Base-by-base conservation (phyloP, 2,888 invertebrate species). In the Amiota minor region DNA sequence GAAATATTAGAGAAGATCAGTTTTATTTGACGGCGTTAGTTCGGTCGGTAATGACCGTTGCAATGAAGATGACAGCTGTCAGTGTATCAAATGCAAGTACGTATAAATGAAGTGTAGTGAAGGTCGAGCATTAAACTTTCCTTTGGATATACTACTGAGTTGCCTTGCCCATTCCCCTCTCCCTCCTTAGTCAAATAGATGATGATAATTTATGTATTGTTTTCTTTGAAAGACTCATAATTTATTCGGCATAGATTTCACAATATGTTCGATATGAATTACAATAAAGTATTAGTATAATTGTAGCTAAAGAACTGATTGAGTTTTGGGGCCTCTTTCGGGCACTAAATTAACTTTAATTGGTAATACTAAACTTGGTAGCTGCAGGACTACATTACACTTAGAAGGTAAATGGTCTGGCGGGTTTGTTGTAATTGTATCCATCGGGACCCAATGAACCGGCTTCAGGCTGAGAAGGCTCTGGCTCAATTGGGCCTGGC, bases 381-480 rank as follows among this genome's bases (percentile, higher is more conserved):
- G 61, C 20, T 59, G 53, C 53, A 53, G n/a, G 11, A 20, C 20
- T 59, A 59, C 59, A 6, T 16, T 59, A 59, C 59, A 20, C 74
- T 77, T 89, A 89, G 75, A 83, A 89, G 78, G 83, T 87, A 72
- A 89, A 90, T 35, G 87, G 84, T 70, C 81, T 87, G 71, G 84
- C 84, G 65, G 89, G 89, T 75, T 89, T 86, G 75, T 89, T 89
- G 75, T 89, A 89, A 74, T 88, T 88, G 77, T 89, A 89, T 59
- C 89, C 89, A 77, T 89, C 89, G 49, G 87, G 86, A 49, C 89
- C 89, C 73, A 88, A 77, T 4, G 88, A 87, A 9, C 88, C 88
- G 4, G 88, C 81, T 14, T 88, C 88, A 9, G 79, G 77, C 46
- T 77, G 78, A 2, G 74, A 45, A 20, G 76, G 79, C 62, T 76